phyloP scores from a whole-genome alignment of 2,888 invertebrate species.

The Chrysolina haemoptera region DNA sequence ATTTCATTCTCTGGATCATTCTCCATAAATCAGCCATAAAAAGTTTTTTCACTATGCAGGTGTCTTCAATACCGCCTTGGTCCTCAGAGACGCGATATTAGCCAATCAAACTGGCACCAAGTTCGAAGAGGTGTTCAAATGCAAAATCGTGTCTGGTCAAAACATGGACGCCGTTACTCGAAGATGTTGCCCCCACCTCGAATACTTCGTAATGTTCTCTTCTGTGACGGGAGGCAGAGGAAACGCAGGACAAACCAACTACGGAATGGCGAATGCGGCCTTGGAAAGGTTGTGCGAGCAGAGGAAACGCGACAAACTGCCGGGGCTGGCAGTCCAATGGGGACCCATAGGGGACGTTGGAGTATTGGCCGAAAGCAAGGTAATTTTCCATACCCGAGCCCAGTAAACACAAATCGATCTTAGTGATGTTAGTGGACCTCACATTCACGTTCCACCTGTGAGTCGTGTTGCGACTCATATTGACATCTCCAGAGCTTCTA shows the following conservation, averaged over 20 bases:
- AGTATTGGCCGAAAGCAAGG: constrained; percentile 26
- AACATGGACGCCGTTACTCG: constrained; percentile 73
- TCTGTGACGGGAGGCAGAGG: constrained; percentile 52
- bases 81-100: constrained; percentile 72
- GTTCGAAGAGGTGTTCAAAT: constrained; percentile 73
- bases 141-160: constrained; percentile 75
- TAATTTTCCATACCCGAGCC: constrained; percentile 18
- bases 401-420: too few relatives aligned
- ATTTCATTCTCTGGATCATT: too few relatives aligned
- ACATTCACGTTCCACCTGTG: too few relatives aligned
- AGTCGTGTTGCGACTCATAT: too few relatives aligned
- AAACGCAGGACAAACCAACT: constrained; percentile 56
- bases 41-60: constrained; percentile 38
- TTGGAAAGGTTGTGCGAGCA: constrained; percentile 56
- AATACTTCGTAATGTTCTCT: constrained; percentile 56
- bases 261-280: constrained; percentile 54
- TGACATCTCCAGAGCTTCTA: too few relatives aligned
- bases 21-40: too few relatives aligned
- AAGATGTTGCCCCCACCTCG: constrained; percentile 67
- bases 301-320: constrained; percentile 50
- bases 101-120: constrained; percentile 72
- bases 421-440: too few relatives aligned
- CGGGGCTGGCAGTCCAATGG: constrained; percentile 56
- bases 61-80: constrained; percentile 66
- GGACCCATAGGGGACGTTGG: constrained; percentile 55